These are phyloP conservation scores for Rana temporaria DNA, from an alignment of 2,113 vertebrate species.

Conservation along the genomic window DNA sequence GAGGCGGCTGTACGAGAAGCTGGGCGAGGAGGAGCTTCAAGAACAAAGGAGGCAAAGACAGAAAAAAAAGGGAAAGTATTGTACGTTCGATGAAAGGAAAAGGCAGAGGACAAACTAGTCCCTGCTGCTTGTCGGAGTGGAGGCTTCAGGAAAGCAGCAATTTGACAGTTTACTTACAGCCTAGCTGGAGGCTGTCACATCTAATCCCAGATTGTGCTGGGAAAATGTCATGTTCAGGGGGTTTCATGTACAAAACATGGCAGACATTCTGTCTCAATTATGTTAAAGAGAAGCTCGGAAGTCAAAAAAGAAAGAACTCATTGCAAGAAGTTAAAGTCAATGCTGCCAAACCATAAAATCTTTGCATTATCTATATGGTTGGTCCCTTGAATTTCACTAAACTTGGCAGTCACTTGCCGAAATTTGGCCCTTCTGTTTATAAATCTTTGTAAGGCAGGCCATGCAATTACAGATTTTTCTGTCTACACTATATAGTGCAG, in stretches of 20 bases:
- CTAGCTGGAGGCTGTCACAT: conserved; percentile 1
- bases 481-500: no score
- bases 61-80: conserved; percentile 37
- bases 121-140: neutral
- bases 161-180: neutral
- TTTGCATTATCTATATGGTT: no score
- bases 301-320: neutral
- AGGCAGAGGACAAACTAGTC: neutral
- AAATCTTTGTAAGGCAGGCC: no score
- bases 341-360: no score
- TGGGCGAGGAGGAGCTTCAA: conserved; percentile 36
- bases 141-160: neutral
- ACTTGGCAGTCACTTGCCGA: no score
- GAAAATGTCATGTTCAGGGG: neutral
- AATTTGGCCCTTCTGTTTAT: no score
- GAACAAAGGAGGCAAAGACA: neutral
- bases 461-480: no score
- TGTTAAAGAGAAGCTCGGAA: neutral
- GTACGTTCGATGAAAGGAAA: conserved; percentile 31
- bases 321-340: neutral
- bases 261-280: conserved; percentile 5
- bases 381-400: no score
- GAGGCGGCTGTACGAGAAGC: neutral
- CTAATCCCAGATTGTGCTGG: neutral
- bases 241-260: neutral